Percentiles rank a stretch among this genome's conserved stretches.
Evolutionary conservation across 1,140 invertebrate species (phyloP).

Genomic region (Dryas iulia): DNA sequence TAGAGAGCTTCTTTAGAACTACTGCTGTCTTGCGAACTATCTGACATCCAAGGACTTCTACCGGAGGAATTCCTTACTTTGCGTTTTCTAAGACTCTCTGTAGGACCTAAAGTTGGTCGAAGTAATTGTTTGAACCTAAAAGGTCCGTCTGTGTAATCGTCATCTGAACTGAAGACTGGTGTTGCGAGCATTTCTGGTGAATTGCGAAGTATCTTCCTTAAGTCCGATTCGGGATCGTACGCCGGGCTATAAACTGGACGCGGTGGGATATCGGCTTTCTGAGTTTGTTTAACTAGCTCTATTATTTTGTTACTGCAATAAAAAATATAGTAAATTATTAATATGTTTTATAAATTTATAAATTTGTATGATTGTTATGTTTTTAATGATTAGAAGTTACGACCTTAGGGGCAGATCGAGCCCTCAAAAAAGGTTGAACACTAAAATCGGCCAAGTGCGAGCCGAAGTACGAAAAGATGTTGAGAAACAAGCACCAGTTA

Average conservation of each 20-base stretch:
- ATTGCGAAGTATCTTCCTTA: constrained; percentile 77
- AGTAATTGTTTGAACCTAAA: constrained; percentile 87
- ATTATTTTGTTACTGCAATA: constrained; percentile 76
- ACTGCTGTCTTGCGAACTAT: constrained; percentile 70
- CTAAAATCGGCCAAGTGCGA: too few relatives aligned
- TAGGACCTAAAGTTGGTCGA: constrained; percentile 85
- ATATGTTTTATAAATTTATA: too few relatives aligned
- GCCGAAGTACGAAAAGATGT: too few relatives aligned
- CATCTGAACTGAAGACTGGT: constrained; percentile 66
- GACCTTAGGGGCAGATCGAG: too few relatives aligned
- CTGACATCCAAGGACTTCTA: constrained; percentile 70
- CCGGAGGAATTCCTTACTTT: constrained; percentile 75
- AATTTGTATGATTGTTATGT: too few relatives aligned
- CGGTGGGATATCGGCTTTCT: constrained; percentile 54
- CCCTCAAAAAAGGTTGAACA: too few relatives aligned
- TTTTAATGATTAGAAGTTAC: background rate
- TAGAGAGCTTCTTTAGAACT: constrained; percentile 60
- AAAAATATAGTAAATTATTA: background rate
- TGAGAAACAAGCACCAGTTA: too few relatives aligned
- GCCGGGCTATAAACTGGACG: constrained; percentile 57
- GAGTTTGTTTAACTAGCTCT: constrained; percentile 68
- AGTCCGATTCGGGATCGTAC: constrained; percentile 69
- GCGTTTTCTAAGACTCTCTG: constrained; percentile 86
- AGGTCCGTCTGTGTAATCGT: constrained; percentile 83
- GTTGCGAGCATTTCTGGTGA: constrained; percentile 77